Evolutionary conservation across 2,113 vertebrate genomes (phyloP), one percentile per base, ranked within the genome.

Genomic region (Microcebus griseorufus): DNA sequence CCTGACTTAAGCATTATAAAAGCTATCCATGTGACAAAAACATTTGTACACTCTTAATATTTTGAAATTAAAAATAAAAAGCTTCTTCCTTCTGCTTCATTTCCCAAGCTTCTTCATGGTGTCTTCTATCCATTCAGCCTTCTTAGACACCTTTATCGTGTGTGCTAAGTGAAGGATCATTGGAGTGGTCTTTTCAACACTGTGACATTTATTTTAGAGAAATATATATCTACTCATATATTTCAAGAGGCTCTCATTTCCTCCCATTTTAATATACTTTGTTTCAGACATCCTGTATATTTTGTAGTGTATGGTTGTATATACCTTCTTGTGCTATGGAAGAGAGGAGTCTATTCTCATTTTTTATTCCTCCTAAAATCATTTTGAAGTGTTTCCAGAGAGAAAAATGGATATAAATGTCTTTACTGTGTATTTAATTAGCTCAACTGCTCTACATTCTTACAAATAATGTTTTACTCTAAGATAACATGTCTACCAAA

Each of bases 131-230:
- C 27, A 23, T 27, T 13, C 42, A 88, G 29, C 14, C 27, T 17
- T 25, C 20, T 42, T 73, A 32, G 0, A 55, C 6, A 12, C 4
- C 13, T 45, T 62, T 5, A 55, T 32, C 12, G 0, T 37, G 3
- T n/a, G 27, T 73, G 27, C 27, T 37, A 58, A 81, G 14, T 58
- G 37, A 82, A 90, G 32, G 14, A 13, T 69, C 13, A 8, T 25
- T 42, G 22, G 14, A 53, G 34, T 42, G 4, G 22, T 60, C 34
- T 58, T 90, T 62, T 85, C 13, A 42, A 85, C 4, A 64, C 29
- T 17, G 13, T 11, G 9, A 27, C 14, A 34, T 13, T 86, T 65
- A 65, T n/a, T 87, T 81, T 32, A 37, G 25, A 95, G 60, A 95
- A 86, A 37, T 32, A 7, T n/a, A 39, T 11, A 51, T 29, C 45